Conservation (phyloP, 2,888 invertebrate genomes). For the Sabatieria punctata region DNA sequence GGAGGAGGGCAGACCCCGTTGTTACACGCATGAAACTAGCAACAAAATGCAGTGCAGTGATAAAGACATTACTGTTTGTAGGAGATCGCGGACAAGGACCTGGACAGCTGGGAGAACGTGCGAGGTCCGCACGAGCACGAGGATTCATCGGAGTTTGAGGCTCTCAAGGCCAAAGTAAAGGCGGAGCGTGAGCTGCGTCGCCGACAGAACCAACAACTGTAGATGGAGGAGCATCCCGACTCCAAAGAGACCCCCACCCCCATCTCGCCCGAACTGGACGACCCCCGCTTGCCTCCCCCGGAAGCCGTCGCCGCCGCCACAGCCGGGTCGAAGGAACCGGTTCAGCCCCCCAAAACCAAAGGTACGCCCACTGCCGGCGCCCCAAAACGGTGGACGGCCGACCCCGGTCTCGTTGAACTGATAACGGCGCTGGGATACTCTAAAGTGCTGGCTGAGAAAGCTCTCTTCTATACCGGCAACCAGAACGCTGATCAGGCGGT, state of each 20-base stretch:
- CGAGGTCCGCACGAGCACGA: slow-evolving; percentile 26
- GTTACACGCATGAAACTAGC: too few relatives aligned
- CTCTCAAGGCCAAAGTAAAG: slow-evolving; percentile 12
- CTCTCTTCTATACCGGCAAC: slow-evolving; percentile 7
- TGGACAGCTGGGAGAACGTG: slow-evolving; percentile 25
- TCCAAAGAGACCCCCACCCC: too few relatives aligned
- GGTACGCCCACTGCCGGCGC: background rate
- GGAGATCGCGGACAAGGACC: too few relatives aligned
- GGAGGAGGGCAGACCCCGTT: too few relatives aligned
- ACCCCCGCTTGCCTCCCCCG: too few relatives aligned
- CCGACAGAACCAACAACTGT: too few relatives aligned
- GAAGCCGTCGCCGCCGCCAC: background rate
- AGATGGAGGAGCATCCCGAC: too few relatives aligned
- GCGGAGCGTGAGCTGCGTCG: slow-evolving; percentile 8
- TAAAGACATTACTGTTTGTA: too few relatives aligned
- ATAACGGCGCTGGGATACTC: slow-evolving; percentile 1
- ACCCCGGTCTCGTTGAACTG: background rate
- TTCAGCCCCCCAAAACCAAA: background rate
- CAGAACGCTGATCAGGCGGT: background rate
- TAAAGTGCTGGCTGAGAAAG: slow-evolving; percentile 2
- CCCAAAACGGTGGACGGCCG: background rate
- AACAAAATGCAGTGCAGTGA: too few relatives aligned
- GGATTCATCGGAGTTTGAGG: slow-evolving; percentile 18
- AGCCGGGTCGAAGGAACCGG: background rate
- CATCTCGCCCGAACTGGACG: too few relatives aligned